phyloP scores from a whole-genome alignment of 1,140 invertebrate genomes.

The Heliothis subflexa region DNA sequence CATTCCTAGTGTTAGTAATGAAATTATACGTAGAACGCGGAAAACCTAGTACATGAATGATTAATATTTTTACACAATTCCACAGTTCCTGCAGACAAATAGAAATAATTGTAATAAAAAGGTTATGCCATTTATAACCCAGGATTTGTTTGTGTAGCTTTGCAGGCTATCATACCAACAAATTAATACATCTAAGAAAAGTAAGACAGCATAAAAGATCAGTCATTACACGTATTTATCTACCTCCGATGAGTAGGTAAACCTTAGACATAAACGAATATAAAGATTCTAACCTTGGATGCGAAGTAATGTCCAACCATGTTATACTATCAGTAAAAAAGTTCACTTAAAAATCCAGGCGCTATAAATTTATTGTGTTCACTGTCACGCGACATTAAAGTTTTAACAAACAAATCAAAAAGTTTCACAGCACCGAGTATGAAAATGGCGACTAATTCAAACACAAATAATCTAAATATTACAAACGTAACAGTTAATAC shows the following conservation, averaged over 20 bases:
- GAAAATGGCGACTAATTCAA: constrained; percentile 74
- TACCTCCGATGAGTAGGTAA: not conserved
- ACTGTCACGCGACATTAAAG: constrained; percentile 41
- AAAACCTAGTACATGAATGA: too few relatives aligned
- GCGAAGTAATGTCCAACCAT: constrained; percentile 57
- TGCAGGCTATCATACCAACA: not conserved
- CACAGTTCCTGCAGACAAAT: too few relatives aligned
- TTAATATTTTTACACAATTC: too few relatives aligned
- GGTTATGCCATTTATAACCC: too few relatives aligned
- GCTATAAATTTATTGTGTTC: constrained; percentile 26
- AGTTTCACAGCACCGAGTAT: constrained; percentile 62
- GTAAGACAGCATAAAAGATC: not conserved
- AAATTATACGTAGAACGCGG: too few relatives aligned
- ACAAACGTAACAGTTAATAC: constrained; percentile 35
- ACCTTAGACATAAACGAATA: not conserved
- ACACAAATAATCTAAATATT: constrained; percentile 44
- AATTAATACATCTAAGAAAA: not conserved
- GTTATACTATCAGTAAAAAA: constrained; percentile 44
- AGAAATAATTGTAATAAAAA: too few relatives aligned
- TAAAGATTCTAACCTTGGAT: constrained; percentile 62
- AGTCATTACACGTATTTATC: not conserved
- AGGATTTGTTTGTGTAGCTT: too few relatives aligned
- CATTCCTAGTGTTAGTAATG: too few relatives aligned
- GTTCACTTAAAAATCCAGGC: constrained; percentile 37
- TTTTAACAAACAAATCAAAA: constrained; percentile 49